Base-by-base conservation (phyloP, 1,140 invertebrate genomes). In the Drosophila asahinai region DNA sequence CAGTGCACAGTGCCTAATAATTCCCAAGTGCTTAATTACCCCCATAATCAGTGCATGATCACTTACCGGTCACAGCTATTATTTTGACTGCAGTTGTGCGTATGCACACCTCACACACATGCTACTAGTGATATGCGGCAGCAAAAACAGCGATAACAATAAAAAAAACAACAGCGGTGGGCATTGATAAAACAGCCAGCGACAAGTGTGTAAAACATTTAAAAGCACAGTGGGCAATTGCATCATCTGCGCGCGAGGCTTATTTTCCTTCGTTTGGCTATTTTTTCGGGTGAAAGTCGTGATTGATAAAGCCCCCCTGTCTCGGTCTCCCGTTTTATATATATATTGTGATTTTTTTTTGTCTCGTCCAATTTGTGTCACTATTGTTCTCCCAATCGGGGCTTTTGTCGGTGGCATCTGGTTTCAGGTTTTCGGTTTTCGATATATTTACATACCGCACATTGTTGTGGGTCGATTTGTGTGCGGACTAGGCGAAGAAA, bases 271-370 rank as follows among this genome's bases (percentile, higher is more conserved):
- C 42, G 40, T 30, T 36, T 57, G 55, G 49, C 65, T 72, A 49
- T 72, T 71, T 73, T 73, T 61, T 15, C 9, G 33, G 73, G 79
- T 65, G 79, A 81, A 81, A 81, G 79, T 70, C 66, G 43, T 68
- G 48, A 60, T 70, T 74, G 71, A 72, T 72, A 72, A 77, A 77
- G 65, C 60, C 43, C 22, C 45, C 43, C n/a, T 15, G 27, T 52
- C 27, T 43, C 30, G 51, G 43, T 25, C 64, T 30, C 42, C 22
- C 22, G 27, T 27, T 25, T 52, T 52, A 52, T 52, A 52, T 12
- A 11, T 17, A n/a, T 48, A 33, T 14, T 36, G 14, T 30, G 30
- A 14, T n/a, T 27, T 60, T 43, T 40, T 42, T 57, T 30, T 22
- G 6, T 12, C n/a, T 43, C 48, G n/a, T 52, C 70, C 38, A 73